Percentiles rank a stretch among this genome's conserved stretches.
phyloP scores from a whole-genome alignment of 2,113 vertebrate species.

The Megaceryle maxima region DNA sequence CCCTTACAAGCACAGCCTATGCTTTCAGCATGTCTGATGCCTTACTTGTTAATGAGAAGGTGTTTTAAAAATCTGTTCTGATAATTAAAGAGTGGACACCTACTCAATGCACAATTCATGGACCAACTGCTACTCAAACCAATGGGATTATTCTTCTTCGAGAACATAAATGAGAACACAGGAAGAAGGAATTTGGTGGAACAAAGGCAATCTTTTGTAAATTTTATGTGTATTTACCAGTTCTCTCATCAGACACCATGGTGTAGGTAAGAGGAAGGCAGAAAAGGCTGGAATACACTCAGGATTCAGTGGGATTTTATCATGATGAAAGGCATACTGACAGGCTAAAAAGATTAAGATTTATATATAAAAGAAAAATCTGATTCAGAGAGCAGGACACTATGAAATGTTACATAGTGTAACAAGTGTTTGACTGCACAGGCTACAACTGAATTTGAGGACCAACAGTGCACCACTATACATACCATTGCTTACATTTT shows the following conservation, averaged over 20 bases:
- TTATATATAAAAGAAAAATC: not conserved
- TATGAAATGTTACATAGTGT: not conserved
- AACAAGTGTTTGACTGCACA: not conserved
- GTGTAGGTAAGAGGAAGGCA: not conserved
- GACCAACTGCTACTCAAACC: not conserved
- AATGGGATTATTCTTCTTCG: not conserved
- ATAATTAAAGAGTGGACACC: not conserved
- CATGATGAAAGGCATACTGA: not conserved
- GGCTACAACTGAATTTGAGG: accelerated
- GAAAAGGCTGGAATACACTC: not conserved
- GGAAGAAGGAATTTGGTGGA: not conserved
- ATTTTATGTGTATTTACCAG: not conserved
- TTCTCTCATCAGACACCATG: not conserved
- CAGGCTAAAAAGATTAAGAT: not conserved
- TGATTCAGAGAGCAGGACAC: not conserved
- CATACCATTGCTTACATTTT: not conserved
- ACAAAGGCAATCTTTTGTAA: not conserved
- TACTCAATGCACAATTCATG: not conserved
- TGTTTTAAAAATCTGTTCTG: not conserved
- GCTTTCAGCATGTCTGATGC: not conserved
- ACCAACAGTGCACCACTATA: not conserved
- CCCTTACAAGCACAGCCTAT: not conserved
- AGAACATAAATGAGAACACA: not conserved
- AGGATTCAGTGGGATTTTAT: not conserved
- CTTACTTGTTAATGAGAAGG: not conserved